Evolutionary conservation across 2,797 vertebrate genomes (phyloP), one percentile per base, ranked within the genome.

Genomic region (Pseudochromis fuscus): DNA sequence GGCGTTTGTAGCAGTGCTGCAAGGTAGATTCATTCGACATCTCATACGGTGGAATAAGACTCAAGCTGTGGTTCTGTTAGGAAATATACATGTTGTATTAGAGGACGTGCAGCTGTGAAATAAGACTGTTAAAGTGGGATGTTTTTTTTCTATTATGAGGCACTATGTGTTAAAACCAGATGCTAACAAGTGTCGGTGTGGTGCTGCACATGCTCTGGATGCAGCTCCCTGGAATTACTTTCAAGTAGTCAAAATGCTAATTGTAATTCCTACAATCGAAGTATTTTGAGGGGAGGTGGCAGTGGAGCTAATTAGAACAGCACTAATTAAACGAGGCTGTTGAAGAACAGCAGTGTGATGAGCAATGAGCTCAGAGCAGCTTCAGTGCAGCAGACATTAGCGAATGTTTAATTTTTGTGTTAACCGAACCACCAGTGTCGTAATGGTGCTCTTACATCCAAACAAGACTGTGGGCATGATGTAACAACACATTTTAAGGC

Each of bases 291-390:
- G n/a, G n/a, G 6, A 10, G 19, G 40, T 45, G 44, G 37, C 51
- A 40, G 33, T 24, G 33, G 45, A 63, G 33, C 62, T 63, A 52
- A 76, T 81, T 67, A 51, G 18, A 58, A 27, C 21, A 0, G 28
- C 4, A 4, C 50, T 40, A 49, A 52, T 67, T 67, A 24, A 62
- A 67, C 65, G 42, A 44, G 61, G 37, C 37, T 48, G 7, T 55
- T 61, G 15, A 40, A 53, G 51, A 53, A 44, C 53, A 72, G 52
- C 38, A 21, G 31, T 4, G 13, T 27, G 23, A 40, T n/a, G 11
- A 8, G n/a, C 11, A 38, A 25, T 35, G 18, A 51, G 45, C 33
- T 46, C 18, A n/a, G 12, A 67, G 25, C 24, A 10, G 33, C 46
- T 37, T 11, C 18, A 18, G 15, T 18, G 30, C 37, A 19, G 13